A percentile compares a stretch with the other conserved stretches of the same genome.
Evolutionary conservation across 2,113 vertebrate genomes (phyloP).

Genomic region (Callionymus lyra): DNA sequence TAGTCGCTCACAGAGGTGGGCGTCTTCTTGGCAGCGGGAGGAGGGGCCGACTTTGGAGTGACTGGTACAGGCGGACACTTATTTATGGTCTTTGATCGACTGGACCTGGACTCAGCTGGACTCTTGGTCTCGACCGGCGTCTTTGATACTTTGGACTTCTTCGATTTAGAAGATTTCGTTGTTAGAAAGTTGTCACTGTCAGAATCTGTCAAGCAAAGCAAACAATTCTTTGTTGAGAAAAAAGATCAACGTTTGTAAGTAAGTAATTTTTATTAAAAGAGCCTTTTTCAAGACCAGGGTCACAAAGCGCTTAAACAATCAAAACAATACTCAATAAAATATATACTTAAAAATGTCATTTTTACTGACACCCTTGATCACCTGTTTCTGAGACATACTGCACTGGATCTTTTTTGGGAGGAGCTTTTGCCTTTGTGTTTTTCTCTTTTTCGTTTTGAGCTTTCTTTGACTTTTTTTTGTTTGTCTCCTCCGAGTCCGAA

Average conservation of each 20-base stretch:
- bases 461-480: constrained; percentile 74
- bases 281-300: no score
- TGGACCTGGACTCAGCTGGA: constrained; percentile 21
- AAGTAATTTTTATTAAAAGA: background rate
- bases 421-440: constrained; percentile 37
- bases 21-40: constrained; percentile 68
- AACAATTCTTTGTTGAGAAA: background rate
- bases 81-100: constrained; percentile 31
- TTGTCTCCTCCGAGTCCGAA: constrained; percentile 72
- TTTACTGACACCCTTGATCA: constrained; percentile 21
- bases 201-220: constrained; percentile 69
- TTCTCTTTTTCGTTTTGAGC: constrained; percentile 49
- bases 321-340: no score
- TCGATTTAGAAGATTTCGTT: constrained; percentile 63
- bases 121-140: constrained; percentile 22
- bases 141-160: constrained; percentile 18
- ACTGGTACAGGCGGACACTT: constrained; percentile 53
- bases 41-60: constrained; percentile 55
- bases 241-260: background rate
- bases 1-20: constrained; percentile 80
- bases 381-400: constrained; percentile 92
- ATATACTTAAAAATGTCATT: no score
- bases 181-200: constrained; percentile 76
- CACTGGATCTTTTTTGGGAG: constrained; percentile 73
- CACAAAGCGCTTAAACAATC: no score